Evolutionary conservation across 1,140 invertebrate species (phyloP).

Genomic region (Centruroides vittatus): DNA sequence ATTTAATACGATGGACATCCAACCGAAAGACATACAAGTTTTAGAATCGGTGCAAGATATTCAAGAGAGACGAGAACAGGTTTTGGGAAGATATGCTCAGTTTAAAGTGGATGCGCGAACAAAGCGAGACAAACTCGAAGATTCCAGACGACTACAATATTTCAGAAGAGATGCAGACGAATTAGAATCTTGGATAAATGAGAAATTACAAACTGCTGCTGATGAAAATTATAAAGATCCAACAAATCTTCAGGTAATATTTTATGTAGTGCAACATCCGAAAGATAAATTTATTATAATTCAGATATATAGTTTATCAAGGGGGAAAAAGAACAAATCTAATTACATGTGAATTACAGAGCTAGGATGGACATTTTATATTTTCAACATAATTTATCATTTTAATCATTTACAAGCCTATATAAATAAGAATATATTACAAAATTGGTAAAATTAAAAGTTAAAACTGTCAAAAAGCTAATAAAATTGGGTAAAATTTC

Average conservation of each 20-base stretch:
- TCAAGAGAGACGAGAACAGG: slow-evolving; percentile 78
- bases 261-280: too few relatives aligned
- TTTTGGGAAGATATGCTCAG: slow-evolving; percentile 76
- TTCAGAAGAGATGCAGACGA: slow-evolving; percentile 99
- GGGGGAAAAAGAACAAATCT: too few relatives aligned
- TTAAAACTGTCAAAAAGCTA: too few relatives aligned
- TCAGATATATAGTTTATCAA: too few relatives aligned
- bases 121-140: slow-evolving; percentile 89
- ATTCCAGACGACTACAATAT: slow-evolving; percentile 90
- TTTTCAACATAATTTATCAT: too few relatives aligned
- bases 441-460: too few relatives aligned
- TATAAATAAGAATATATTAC: too few relatives aligned
- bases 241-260: slow-evolving; percentile 46
- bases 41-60: slow-evolving; percentile 98
- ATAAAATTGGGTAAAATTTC: too few relatives aligned
- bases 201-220: slow-evolving; percentile 93
- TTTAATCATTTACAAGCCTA: too few relatives aligned
- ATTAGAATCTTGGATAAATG: slow-evolving; percentile 96
- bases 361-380: too few relatives aligned
- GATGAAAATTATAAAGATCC: slow-evolving; percentile 98
- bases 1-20: background rate
- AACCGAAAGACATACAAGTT: slow-evolving; percentile 45
- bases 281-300: too few relatives aligned
- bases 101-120: slow-evolving; percentile 86
- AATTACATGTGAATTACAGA: too few relatives aligned